These are phyloP conservation scores for Zeugodacus cucurbitae DNA, from an alignment of 1,140 invertebrate genomes.

Conservation along the genomic window DNA sequence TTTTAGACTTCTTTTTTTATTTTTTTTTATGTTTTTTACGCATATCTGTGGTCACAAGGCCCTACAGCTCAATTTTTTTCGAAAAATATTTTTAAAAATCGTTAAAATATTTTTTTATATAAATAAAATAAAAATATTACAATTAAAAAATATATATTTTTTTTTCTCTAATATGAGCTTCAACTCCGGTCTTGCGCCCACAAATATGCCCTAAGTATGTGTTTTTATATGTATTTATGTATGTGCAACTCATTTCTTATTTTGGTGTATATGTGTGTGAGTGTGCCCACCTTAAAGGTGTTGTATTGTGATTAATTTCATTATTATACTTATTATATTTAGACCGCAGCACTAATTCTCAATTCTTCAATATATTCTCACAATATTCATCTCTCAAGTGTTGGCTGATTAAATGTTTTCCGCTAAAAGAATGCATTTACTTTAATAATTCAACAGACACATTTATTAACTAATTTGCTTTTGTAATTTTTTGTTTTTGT, in stretches of 20 bases:
- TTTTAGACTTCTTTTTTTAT: neutral
- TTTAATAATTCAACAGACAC: neutral
- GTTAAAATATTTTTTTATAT: no score
- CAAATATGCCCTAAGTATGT: no score
- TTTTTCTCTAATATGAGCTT: no score
- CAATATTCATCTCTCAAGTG: neutral
- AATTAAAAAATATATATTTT: no score
- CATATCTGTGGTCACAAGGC: no score
- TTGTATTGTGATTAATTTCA: neutral
- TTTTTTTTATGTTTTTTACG: neutral
- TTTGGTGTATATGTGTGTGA: neutral
- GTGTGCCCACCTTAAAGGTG: neutral
- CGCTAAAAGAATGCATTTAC: neutral
- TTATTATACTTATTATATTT: neutral
- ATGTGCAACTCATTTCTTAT: neutral
- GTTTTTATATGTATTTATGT: no score
- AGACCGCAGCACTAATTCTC: neutral
- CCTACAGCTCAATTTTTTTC: no score
- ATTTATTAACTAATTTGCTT: constrained; percentile 2
- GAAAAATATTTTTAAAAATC: no score
- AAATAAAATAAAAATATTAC: no score
- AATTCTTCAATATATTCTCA: neutral
- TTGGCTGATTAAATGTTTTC: neutral
- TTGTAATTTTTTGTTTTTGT: neutral
- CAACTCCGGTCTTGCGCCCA: no score